phyloP scores from a whole-genome alignment of 2,888 invertebrate genomes.

The Caprella mutica region DNA sequence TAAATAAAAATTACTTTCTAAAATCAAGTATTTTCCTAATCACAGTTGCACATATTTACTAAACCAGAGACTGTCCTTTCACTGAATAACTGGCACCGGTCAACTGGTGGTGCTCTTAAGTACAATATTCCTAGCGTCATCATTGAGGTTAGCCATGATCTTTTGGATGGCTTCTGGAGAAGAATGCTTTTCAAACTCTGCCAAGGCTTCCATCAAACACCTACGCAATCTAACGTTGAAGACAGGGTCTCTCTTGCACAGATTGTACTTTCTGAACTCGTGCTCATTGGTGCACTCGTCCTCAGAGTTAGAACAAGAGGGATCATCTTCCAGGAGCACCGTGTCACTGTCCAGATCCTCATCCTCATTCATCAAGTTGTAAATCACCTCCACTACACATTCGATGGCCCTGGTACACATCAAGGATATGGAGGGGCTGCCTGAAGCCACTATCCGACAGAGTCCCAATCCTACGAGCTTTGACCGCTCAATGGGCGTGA shows the following conservation, averaged over 20 bases:
- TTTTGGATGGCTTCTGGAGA: slow-evolving; percentile 15
- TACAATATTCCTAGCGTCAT: no score
- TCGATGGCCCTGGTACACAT: slow-evolving; percentile 24
- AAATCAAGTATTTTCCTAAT: no score
- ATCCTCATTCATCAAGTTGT: slow-evolving; percentile 27
- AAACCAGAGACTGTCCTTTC: no score
- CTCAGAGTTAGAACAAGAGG: neutral
- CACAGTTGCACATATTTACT: no score
- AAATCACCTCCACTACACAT: slow-evolving; percentile 37
- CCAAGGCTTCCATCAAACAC: slow-evolving; percentile 40
- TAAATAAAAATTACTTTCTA: no score
- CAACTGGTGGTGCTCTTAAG: no score
- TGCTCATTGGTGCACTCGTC: slow-evolving; percentile 19
- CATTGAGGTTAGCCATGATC: slow-evolving; percentile 36
- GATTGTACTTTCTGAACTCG: slow-evolving; percentile 49
- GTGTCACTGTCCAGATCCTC: slow-evolving; percentile 25
- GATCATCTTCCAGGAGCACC: neutral
- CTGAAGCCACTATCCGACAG: slow-evolving; percentile 36
- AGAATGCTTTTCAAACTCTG: slow-evolving; percentile 13
- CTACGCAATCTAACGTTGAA: slow-evolving; percentile 57
- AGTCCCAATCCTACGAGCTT: slow-evolving; percentile 62
- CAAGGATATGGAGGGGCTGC: slow-evolving; percentile 22
- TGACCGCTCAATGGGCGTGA: slow-evolving; percentile 65
- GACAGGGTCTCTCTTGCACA: slow-evolving; percentile 64
- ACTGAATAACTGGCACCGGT: no score